These are phyloP conservation scores for Loxodonta africana DNA, from an alignment of 2,113 vertebrate genomes.

Conservation along the genomic window DNA sequence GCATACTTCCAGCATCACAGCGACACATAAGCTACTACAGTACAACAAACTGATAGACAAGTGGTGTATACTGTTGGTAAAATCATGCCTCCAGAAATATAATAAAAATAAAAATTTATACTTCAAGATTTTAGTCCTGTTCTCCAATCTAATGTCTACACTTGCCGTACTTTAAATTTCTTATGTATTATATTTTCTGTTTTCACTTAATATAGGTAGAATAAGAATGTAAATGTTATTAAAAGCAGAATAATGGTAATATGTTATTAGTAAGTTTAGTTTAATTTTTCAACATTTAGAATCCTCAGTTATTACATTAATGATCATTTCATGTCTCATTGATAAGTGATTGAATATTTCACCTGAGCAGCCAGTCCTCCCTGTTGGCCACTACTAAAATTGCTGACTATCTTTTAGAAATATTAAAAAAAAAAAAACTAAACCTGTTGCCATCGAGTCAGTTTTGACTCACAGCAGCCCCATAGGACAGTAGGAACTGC, in stretches of 20 bases:
- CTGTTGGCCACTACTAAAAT: neutral
- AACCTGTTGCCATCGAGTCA: no score
- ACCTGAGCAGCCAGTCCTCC: neutral
- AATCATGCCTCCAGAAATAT: slow-evolving; percentile 30
- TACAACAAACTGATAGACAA: no score
- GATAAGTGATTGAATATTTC: slow-evolving; percentile 53
- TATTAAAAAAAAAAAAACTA: neutral
- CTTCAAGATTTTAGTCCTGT: neutral
- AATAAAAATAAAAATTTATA: slow-evolving; percentile 11
- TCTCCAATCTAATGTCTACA: neutral
- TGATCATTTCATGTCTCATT: neutral
- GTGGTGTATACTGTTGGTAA: neutral
- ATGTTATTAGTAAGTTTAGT: slow-evolving; percentile 48
- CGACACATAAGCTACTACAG: no score
- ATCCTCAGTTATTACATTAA: slow-evolving; percentile 25
- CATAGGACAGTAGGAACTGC: no score
- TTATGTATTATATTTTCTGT: neutral
- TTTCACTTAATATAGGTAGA: neutral
- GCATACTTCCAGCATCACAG: no score
- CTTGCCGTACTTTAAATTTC: slow-evolving; percentile 1
- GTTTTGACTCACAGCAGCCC: no score
- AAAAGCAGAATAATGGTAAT: neutral
- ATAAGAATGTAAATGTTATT: slow-evolving; percentile 41
- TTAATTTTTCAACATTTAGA: slow-evolving; percentile 1
- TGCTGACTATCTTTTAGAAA: neutral